Conservation (phyloP, 2,888 invertebrate species). For the Drosophila meridiana region DNA sequence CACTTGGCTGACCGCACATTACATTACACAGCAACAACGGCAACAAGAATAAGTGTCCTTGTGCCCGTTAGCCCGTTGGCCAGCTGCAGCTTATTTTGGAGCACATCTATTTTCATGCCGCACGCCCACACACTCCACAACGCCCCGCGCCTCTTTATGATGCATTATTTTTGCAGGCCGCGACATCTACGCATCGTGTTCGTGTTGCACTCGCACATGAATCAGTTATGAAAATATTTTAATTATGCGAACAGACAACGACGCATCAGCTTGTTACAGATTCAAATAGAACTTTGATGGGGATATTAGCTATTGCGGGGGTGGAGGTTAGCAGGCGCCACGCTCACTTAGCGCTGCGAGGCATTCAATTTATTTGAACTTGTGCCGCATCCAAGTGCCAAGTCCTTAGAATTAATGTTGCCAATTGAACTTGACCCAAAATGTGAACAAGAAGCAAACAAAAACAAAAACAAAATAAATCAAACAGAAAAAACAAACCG, state of each 20-base stretch:
- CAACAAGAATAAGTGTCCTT: constrained; percentile 65
- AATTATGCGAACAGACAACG: constrained; percentile 43
- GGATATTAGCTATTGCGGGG: not conserved
- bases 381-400: constrained; percentile 51
- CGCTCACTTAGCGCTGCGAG: constrained; percentile 54
- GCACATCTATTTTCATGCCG: constrained; percentile 69
- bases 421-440: constrained; percentile 79
- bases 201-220: constrained; percentile 40
- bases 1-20: constrained; percentile 33
- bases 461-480: not conserved
- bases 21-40: constrained; percentile 1
- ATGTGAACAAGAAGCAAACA: constrained; percentile 6
- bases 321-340: constrained; percentile 12
- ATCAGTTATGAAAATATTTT: constrained; percentile 60
- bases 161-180: constrained; percentile 57
- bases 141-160: constrained; percentile 8
- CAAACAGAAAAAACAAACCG: constrained; percentile 8
- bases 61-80: constrained; percentile 68
- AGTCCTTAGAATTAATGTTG: constrained; percentile 76
- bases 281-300: not conserved
- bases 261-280: constrained; percentile 20
- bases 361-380: constrained; percentile 67
- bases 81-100: constrained; percentile 71
- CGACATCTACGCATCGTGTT: constrained; percentile 63
- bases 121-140: constrained; percentile 34